Base-by-base conservation (phyloP, 2,888 invertebrate species). In the Anthophora plumipes region DNA sequence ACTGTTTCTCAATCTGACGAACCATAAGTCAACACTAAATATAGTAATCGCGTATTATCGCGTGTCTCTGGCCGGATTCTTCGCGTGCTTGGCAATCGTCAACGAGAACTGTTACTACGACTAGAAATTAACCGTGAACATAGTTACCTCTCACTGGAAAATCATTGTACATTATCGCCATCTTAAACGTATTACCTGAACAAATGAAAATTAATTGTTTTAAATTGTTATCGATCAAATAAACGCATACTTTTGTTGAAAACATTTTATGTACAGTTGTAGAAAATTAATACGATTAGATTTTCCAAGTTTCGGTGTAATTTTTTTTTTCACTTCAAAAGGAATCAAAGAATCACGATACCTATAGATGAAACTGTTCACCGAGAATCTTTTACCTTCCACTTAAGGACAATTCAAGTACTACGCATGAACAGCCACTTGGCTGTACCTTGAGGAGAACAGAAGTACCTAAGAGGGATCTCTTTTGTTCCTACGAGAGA, bases 11-110 rank as follows among this genome's bases (percentile, higher is more conserved):
- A 54, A 57, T 77, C 68, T 66, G 63, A 66, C 71, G 74, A 78
- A 80, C 72, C 78, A 69, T 69, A 83, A 84, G 78, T 85, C 85
- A 88, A 80, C 86, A 84, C 84, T 85, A 86, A 88, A 89, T 86
- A 87, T 88, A 89, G 84, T 84, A 64, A 80, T 84, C 77, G 73
- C 82, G 81, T 84, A 82, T 80, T 82, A 81, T 78, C 64, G 63
- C 46, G 64, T 37, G 43, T 57, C 70, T 70, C 74, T 22, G 31
- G 14, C 72, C 37, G 75, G 80, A 80, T 86, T 78, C 74, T 67
- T 52, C 6, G 71, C 71, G 31, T 83, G 46, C 73, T 66, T 64
- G 8, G 50, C 60, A 77, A 68, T 80, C 73, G 52, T 46, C 66
- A 67, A 72, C n/a, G 37, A 75, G 39, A 25, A 60, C 57, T 9